Percentiles rank a stretch among this genome's conserved stretches.
These are phyloP conservation scores for Drosophila willistoni DNA, from an alignment of 1,140 invertebrate genomes.

Conservation along the genomic window DNA sequence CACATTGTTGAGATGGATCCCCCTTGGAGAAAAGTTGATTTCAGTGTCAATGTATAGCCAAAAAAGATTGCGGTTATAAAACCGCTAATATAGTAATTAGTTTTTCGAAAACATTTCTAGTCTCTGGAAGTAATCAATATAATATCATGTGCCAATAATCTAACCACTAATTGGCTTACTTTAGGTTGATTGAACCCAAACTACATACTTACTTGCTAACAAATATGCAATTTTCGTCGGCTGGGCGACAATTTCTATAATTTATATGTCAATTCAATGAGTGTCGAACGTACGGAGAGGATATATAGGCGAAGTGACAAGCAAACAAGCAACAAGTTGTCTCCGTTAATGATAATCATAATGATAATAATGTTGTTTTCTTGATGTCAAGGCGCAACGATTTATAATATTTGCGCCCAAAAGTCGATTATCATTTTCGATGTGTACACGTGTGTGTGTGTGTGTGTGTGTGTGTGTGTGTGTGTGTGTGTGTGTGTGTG, in stretches of 20 bases:
- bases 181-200: background rate
- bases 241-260: conserved; percentile 20
- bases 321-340: conserved; percentile 17
- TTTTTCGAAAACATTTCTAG: no score
- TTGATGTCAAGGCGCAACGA: conserved; percentile 2
- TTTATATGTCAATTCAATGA: conserved; percentile 30
- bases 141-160: background rate
- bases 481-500: background rate
- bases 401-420: conserved; percentile 22
- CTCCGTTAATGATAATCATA: background rate
- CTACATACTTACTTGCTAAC: no score
- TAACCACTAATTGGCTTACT: background rate
- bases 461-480: background rate
- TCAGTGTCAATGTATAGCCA: no score
- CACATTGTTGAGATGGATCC: no score
- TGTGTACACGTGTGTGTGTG: background rate
- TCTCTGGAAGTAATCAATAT: no score
- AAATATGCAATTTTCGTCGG: no score
- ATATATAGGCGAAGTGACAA: conserved; percentile 5
- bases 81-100: no score
- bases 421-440: conserved; percentile 13
- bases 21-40: no score
- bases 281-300: background rate
- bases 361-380: background rate
- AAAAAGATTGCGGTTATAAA: no score